phyloP scores from a whole-genome alignment of 2,797 vertebrate genomes.

The Chloroceryle amazona region DNA sequence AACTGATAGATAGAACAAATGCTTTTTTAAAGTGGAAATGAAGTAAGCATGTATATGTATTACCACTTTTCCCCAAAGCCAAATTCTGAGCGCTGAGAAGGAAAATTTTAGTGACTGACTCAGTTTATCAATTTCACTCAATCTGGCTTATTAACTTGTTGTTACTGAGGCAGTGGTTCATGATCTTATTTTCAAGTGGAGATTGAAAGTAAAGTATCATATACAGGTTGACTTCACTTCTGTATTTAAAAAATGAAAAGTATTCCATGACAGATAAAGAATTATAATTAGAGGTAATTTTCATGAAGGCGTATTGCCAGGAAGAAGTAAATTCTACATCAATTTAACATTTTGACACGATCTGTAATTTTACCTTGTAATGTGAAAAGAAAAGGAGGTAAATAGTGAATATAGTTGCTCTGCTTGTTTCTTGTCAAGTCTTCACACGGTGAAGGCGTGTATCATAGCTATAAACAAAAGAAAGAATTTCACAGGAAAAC shows the following conservation, averaged over 20 bases:
- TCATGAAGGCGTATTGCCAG: conserved; percentile 2
- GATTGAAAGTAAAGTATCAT: neutral
- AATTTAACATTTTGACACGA: conserved; percentile 18
- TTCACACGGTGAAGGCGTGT: neutral
- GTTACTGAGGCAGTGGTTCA: neutral
- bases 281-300: conserved; percentile 36
- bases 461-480: neutral
- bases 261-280: neutral
- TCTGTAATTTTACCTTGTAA: conserved; percentile 30
- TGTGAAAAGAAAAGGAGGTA: neutral
- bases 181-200: neutral
- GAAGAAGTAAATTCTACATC: neutral
- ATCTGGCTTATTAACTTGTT: neutral
- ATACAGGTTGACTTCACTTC: neutral
- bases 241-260: neutral
- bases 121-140: neutral
- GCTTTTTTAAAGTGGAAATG: neutral
- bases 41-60: neutral
- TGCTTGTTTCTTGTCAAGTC: neutral
- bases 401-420: neutral
- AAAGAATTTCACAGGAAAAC: neutral
- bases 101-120: neutral
- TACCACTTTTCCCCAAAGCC: neutral
- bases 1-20: neutral
- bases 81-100: neutral